These are phyloP conservation scores for Sylvia borin DNA, from an alignment of 2,797 vertebrate genomes.

Conservation along the genomic window DNA sequence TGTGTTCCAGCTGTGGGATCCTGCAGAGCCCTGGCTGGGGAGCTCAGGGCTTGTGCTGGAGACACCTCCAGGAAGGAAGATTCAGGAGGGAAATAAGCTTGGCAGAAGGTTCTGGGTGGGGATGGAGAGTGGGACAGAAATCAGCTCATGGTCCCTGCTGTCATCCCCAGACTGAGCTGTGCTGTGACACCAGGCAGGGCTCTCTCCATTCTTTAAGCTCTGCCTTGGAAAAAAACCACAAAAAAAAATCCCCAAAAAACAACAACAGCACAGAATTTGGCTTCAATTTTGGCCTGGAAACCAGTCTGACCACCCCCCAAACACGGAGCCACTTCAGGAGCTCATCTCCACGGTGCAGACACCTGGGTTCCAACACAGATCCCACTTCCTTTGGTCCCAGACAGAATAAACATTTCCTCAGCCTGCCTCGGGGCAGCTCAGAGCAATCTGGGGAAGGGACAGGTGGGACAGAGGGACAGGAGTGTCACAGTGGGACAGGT, in stretches of 20 bases:
- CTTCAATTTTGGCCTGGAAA: neutral
- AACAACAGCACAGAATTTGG: neutral
- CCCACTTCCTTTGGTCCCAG: neutral
- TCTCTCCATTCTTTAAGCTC: neutral
- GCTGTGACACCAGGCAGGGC: accelerated
- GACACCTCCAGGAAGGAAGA: neutral
- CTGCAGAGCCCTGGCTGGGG: neutral
- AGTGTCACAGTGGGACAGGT: no score
- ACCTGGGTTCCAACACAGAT: neutral
- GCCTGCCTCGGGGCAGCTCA: neutral
- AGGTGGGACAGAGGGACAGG: no score
- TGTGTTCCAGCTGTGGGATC: neutral
- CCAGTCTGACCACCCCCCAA: accelerated
- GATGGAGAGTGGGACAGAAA: neutral
- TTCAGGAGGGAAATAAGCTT: accelerated
- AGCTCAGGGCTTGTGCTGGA: neutral
- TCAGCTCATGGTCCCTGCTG: accelerated
- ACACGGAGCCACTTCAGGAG: neutral
- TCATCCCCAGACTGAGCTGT: neutral
- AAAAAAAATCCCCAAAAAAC: no score
- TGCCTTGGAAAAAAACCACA: neutral
- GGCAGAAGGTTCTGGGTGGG: neutral
- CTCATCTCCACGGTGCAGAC: accelerated
- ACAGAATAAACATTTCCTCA: neutral
- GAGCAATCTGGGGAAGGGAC: neutral